These are phyloP conservation scores for Halcyon malimbica DNA, from an alignment of 2,113 vertebrate species.

Conservation along the genomic window DNA sequence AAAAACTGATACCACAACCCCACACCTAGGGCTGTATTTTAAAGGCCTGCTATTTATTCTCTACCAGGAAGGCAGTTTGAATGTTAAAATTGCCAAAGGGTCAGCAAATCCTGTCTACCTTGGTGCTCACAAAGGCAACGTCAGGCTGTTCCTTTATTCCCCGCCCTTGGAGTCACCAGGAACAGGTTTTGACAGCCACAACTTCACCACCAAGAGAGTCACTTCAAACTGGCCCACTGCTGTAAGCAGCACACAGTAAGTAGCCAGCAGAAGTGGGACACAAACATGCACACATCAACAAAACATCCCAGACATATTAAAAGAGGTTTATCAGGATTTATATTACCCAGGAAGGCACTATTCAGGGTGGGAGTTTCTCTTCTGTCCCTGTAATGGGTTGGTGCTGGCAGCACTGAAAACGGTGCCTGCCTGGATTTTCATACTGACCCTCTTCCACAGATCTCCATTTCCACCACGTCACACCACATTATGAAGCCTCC, in stretches of 20 bases:
- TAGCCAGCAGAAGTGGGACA: not conserved
- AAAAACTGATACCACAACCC: not conserved
- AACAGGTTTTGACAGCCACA: not conserved
- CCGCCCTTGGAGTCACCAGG: fast-evolving
- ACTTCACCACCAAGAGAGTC: not conserved
- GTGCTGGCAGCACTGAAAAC: not conserved
- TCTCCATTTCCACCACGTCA: not conserved
- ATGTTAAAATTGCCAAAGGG: not conserved
- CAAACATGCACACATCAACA: not conserved
- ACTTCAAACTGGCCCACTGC: not conserved
- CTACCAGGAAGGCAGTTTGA: not conserved
- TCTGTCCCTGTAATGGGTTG: not conserved
- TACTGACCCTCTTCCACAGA: not conserved
- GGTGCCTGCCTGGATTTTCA: not conserved
- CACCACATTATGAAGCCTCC: not conserved
- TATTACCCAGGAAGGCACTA: not conserved
- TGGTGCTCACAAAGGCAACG: not conserved
- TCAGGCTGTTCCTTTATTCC: not conserved
- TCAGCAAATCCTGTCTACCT: not conserved
- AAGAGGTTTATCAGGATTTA: not conserved
- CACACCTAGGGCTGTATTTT: not conserved
- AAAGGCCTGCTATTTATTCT: not conserved
- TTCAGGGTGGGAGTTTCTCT: not conserved
- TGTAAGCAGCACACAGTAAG: not conserved
- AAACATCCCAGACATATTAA: not conserved